Conservation (phyloP, 1,140 invertebrate species). For the Drosophila tristis region DNA sequence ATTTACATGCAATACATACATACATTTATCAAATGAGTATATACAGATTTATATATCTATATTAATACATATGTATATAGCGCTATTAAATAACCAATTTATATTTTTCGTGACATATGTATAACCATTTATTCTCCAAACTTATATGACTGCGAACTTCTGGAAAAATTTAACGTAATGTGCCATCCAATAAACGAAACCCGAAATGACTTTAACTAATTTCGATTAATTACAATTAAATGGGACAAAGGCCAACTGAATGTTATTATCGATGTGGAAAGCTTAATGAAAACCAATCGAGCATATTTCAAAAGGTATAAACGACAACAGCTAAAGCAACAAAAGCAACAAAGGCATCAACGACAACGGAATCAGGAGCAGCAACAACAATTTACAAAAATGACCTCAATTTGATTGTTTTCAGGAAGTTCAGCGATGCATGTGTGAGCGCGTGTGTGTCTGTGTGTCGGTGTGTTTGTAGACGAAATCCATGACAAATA, state of each 20-base stretch:
- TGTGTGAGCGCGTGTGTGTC: slow-evolving; percentile 18
- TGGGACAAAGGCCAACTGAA: background rate
- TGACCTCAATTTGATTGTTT: slow-evolving; percentile 65
- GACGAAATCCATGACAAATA: slow-evolving; percentile 58
- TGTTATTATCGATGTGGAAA: slow-evolving; percentile 25
- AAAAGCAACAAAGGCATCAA: slow-evolving; percentile 13
- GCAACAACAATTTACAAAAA: slow-evolving; percentile 51
- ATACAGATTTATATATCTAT: too few species aligned
- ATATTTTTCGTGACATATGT: too few species aligned
- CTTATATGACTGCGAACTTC: too few species aligned
- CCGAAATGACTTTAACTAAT: slow-evolving; percentile 5
- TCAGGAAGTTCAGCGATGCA: slow-evolving; percentile 45
- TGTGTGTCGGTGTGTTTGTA: slow-evolving; percentile 25
- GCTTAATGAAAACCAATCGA: slow-evolving; percentile 43
- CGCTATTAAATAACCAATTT: too few species aligned
- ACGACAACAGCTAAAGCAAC: slow-evolving; percentile 6
- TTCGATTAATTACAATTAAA: slow-evolving; percentile 25
- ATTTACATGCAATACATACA: too few species aligned
- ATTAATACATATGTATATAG: too few species aligned
- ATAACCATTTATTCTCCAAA: too few species aligned
- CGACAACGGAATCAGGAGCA: slow-evolving; percentile 23
- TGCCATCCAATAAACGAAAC: background rate
- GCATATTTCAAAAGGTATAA: slow-evolving; percentile 37
- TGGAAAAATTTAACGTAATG: too few species aligned
- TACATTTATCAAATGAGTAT: too few species aligned